These are phyloP conservation scores for Drosophila maculinotata DNA, from an alignment of 2,888 invertebrate species.

Conservation along the genomic window DNA sequence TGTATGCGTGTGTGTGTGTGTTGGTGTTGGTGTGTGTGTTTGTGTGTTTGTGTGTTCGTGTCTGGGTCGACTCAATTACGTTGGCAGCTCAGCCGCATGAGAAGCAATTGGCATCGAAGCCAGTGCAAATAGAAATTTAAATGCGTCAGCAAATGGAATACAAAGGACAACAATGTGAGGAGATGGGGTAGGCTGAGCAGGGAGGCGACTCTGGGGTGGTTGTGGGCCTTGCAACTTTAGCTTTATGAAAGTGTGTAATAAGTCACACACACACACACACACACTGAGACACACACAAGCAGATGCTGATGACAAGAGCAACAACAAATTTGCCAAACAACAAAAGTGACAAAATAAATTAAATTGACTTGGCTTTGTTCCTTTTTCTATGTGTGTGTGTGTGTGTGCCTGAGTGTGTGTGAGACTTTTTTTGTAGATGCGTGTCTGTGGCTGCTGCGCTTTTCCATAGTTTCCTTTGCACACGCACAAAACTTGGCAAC, in stretches of 20 bases:
- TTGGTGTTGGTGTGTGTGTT: constrained; percentile 13
- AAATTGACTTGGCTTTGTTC: constrained; percentile 71
- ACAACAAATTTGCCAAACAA: constrained; percentile 60
- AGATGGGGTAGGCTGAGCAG: background rate
- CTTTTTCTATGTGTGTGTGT: constrained; percentile 1
- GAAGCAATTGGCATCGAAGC: constrained; percentile 57
- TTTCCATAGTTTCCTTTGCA: constrained; percentile 60
- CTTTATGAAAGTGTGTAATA: constrained; percentile 45
- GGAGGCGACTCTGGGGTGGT: background rate
- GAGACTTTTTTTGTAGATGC: too few relatives aligned
- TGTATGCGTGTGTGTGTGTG: constrained; percentile 6
- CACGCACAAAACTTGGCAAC: constrained; percentile 57
- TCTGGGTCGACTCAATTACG: constrained; percentile 52
- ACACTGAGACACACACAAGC: constrained; percentile 29
- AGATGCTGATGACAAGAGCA: constrained; percentile 35
- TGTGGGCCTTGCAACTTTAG: constrained; percentile 20
- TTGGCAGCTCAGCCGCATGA: constrained; percentile 35
- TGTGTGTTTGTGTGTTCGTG: constrained; percentile 10
- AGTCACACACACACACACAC: constrained; percentile 42
- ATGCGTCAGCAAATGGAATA: constrained; percentile 73
- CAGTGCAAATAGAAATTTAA: constrained; percentile 71
- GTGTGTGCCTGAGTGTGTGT: background rate
- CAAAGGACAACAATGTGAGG: constrained; percentile 35
- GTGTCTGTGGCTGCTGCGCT: constrained; percentile 49
- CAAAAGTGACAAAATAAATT: constrained; percentile 78